A percentile compares a stretch with the other conserved stretches of the same genome.
phyloP scores from a whole-genome alignment of 2,797 vertebrate species.

The Sparidentex hasta region DNA sequence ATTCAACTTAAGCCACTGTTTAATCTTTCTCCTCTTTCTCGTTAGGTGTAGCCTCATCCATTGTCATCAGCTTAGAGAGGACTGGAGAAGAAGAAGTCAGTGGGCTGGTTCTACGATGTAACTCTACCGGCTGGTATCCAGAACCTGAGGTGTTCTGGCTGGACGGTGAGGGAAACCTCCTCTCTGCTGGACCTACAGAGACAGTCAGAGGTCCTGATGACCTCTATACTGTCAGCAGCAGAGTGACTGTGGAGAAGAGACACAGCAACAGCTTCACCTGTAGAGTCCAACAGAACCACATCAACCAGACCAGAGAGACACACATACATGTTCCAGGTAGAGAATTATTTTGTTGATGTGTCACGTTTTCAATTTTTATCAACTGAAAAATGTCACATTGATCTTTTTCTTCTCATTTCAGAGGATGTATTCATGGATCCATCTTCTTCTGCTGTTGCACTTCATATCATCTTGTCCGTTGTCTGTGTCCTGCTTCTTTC shows the following conservation, averaged over 20 bases:
- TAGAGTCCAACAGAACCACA: neutral
- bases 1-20: no score
- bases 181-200: no score
- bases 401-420: constrained; percentile 4
- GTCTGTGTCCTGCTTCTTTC: neutral
- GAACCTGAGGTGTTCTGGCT: no score
- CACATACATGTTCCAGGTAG: no score
- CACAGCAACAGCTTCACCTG: neutral
- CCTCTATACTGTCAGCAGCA: constrained; percentile 12
- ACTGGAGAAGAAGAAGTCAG: neutral
- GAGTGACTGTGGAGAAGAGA: constrained; percentile 13
- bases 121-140: constrained; percentile 20
- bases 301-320: no score
- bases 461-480: neutral
- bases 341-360: neutral
- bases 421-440: neutral
- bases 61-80: no score
- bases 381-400: no score
- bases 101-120: constrained; percentile 31
- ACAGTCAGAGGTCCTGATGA: constrained; percentile 17
- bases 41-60: neutral
- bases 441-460: neutral
- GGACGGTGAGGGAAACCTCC: neutral
- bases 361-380: neutral
- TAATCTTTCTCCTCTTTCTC: no score